phyloP scores from a whole-genome alignment of 2,888 invertebrate genomes.

The Trichogramma dendrolimi region DNA sequence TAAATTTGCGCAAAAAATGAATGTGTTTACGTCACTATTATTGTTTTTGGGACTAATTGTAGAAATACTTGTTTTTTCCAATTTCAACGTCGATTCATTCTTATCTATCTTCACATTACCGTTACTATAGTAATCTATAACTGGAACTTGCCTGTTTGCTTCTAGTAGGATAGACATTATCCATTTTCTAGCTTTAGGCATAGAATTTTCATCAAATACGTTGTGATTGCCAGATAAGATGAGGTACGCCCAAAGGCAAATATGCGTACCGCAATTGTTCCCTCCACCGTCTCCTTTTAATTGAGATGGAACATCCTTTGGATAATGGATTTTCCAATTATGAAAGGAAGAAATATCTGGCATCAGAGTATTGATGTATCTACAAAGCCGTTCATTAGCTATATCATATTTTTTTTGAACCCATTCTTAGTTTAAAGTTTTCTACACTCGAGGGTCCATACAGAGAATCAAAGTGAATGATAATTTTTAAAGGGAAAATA shows the following conservation, averaged over 20 bases:
- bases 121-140: too few species aligned
- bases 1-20: too few species aligned
- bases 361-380: neutral
- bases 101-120: too few species aligned
- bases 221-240: neutral
- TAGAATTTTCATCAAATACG: neutral
- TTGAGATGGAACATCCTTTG: neutral
- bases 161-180: neutral
- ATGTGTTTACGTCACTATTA: too few species aligned
- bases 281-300: neutral
- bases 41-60: too few species aligned
- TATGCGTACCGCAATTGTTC: neutral
- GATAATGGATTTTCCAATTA: neutral
- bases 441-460: too few species aligned
- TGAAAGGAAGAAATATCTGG: neutral
- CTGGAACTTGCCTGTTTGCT: too few species aligned
- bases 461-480: neutral
- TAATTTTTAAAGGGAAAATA: neutral
- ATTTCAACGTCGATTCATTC: too few species aligned
- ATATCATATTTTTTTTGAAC: too few species aligned
- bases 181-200: constrained; percentile 1
- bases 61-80: too few species aligned
- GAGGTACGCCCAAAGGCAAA: neutral
- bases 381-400: too few species aligned
- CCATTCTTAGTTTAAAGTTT: too few species aligned